Evolutionary conservation across 2,888 invertebrate species (phyloP).

Genomic region (Synergus umbraculus): DNA sequence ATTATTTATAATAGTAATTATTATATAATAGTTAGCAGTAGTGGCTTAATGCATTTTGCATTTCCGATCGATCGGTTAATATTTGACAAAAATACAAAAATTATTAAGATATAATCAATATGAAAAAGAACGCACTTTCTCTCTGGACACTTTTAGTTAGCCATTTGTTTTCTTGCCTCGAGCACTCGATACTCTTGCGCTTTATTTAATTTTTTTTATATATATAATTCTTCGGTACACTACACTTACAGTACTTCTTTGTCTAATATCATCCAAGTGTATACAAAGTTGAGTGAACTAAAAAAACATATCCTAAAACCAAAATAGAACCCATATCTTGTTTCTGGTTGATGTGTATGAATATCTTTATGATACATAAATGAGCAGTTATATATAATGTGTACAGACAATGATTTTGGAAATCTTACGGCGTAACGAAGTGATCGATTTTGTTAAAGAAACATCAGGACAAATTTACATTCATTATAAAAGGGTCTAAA

Average conservation of each 20-base stretch:
- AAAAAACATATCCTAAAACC: conserved; percentile 47
- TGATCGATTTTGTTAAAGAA: conserved; percentile 12
- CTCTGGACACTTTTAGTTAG: conserved; percentile 48
- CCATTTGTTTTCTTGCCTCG: conserved; percentile 45
- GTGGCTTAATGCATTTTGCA: conserved; percentile 71
- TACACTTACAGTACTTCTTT: conserved; percentile 47
- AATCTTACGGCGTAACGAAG: conserved; percentile 27
- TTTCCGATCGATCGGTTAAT: conserved; percentile 69
- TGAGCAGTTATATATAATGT: conserved; percentile 40
- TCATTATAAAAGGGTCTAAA: conserved; percentile 23
- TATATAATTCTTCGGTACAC: conserved; percentile 40
- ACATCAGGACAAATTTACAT: conserved; percentile 8
- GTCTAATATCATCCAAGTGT: conserved; percentile 48
- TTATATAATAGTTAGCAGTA: conserved; percentile 69
- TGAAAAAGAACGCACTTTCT: conserved; percentile 65
- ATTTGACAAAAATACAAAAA: conserved; percentile 75
- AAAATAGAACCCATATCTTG: conserved; percentile 33
- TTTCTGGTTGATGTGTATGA: conserved; percentile 30
- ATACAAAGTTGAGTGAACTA: conserved; percentile 42
- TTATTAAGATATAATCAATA: conserved; percentile 72
- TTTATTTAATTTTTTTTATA: conserved; percentile 2
- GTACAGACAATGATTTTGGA: conserved; percentile 24
- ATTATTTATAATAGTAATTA: conserved; percentile 50
- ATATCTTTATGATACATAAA: conserved; percentile 42
- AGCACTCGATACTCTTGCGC: conserved; percentile 45